These are phyloP conservation scores for Vidua chalybeata DNA, from an alignment of 2,113 vertebrate genomes.

Conservation along the genomic window DNA sequence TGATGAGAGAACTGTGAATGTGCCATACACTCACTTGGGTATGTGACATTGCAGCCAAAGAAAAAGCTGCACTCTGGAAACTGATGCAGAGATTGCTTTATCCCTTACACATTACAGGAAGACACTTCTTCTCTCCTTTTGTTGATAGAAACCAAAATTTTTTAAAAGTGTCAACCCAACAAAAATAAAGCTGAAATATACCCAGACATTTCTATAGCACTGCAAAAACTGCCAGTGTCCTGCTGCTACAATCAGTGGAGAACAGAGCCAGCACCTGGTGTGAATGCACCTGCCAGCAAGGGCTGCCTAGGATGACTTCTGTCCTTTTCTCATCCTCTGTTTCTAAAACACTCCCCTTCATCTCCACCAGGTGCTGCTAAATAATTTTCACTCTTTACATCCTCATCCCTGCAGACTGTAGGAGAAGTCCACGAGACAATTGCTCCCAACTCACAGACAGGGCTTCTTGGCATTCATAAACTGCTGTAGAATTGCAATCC, in stretches of 20 bases:
- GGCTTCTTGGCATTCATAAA: not conserved
- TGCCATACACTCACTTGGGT: not conserved
- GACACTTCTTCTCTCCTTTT: not conserved
- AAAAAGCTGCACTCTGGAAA: not conserved
- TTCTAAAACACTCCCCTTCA: not conserved
- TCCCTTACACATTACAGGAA: not conserved
- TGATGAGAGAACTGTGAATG: not conserved
- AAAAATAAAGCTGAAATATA: not conserved
- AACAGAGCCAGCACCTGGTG: constrained; percentile 19
- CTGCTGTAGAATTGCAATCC: not conserved
- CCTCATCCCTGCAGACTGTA: not conserved
- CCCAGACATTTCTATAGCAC: not conserved
- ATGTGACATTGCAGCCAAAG: not conserved
- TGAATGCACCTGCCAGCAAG: constrained; percentile 17
- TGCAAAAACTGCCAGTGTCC: not conserved
- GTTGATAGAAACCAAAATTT: not conserved
- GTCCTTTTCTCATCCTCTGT: not conserved
- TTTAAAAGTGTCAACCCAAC: not conserved
- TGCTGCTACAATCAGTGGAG: not conserved
- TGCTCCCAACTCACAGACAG: not conserved
- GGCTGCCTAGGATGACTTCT: not conserved
- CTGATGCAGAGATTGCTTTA: not conserved
- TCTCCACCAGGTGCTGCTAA: not conserved
- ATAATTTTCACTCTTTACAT: not conserved
- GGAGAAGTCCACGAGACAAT: not conserved